These are phyloP conservation scores for Drosophila lutescens DNA, from an alignment of 2,888 invertebrate species.

Conservation along the genomic window DNA sequence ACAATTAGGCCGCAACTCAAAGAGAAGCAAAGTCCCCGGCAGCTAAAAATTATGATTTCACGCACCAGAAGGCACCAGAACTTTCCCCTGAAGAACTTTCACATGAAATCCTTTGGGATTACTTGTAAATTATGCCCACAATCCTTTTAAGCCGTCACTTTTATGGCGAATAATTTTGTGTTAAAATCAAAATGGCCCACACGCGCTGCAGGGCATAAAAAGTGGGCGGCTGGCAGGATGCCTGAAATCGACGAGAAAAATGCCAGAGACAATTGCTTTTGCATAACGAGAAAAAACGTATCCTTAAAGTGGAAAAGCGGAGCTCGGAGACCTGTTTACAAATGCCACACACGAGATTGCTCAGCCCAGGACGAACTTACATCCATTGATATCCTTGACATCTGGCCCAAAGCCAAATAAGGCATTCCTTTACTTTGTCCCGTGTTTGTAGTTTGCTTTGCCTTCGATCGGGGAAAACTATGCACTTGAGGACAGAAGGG, in stretches of 20 bases:
- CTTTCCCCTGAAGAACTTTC: slow-evolving; percentile 19
- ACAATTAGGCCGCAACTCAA: slow-evolving; percentile 44
- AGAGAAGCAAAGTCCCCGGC: background rate
- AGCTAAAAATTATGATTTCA: slow-evolving; percentile 57
- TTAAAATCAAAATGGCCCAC: slow-evolving; percentile 70
- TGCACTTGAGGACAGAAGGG: background rate
- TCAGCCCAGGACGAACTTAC: slow-evolving; percentile 18
- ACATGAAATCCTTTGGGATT: slow-evolving; percentile 54
- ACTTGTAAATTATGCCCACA: slow-evolving; percentile 65
- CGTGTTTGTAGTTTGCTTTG: slow-evolving; percentile 18
- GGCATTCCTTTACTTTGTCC: slow-evolving; percentile 17
- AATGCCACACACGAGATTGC: slow-evolving; percentile 55
- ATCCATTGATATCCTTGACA: slow-evolving; percentile 34
- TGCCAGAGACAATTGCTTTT: slow-evolving; percentile 66
- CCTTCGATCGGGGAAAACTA: slow-evolving; percentile 11
- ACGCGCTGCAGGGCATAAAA: slow-evolving; percentile 48
- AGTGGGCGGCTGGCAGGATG: slow-evolving; percentile 1
- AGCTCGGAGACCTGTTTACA: slow-evolving; percentile 26
- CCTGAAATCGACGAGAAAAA: slow-evolving; percentile 53
- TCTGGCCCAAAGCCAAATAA: slow-evolving; percentile 26
- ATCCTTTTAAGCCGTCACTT: slow-evolving; percentile 76
- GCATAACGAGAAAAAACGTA: slow-evolving; percentile 44
- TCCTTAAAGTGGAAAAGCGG: slow-evolving; percentile 45
- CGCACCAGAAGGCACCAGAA: slow-evolving; percentile 49
- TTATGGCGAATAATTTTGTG: slow-evolving; percentile 74